Conservation (phyloP, 2,113 vertebrate genomes). For the Oreochromis spilurus region DNA sequence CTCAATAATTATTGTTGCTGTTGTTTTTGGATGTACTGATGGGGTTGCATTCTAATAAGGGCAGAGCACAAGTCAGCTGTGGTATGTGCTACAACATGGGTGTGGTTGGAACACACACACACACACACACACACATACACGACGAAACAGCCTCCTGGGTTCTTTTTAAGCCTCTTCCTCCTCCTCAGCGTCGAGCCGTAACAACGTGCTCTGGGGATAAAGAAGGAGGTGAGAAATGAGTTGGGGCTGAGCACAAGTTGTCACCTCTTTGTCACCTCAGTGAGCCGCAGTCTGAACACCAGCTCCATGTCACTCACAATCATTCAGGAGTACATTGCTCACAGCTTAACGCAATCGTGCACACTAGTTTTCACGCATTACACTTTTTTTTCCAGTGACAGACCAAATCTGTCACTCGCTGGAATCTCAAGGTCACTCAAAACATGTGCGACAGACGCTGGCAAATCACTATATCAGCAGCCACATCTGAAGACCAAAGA, state of each 20-base stretch:
- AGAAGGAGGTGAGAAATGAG: slow-evolving; percentile 32
- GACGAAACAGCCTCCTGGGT: not conserved
- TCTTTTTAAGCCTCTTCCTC: not conserved
- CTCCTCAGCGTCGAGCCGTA: not conserved
- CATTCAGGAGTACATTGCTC: not conserved
- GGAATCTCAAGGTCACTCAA: slow-evolving; percentile 35
- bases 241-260: slow-evolving; percentile 29
- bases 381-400: not conserved
- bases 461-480: not conserved
- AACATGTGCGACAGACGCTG: not conserved
- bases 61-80: not conserved
- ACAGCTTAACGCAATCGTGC: not conserved
- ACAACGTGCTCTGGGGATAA: not conserved
- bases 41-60: not conserved
- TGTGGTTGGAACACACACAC: slow-evolving; percentile 20
- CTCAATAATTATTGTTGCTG: not conserved
- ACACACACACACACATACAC: not conserved
- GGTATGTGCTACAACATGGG: slow-evolving; percentile 32
- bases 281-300: slow-evolving; percentile 5
- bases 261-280: slow-evolving; percentile 18
- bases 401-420: not conserved
- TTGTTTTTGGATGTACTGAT: not conserved
- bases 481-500: not conserved
- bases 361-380: not conserved
- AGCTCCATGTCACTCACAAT: not conserved